Conservation (phyloP, 1,140 invertebrate genomes). For the Brachionus paranguensis region DNA sequence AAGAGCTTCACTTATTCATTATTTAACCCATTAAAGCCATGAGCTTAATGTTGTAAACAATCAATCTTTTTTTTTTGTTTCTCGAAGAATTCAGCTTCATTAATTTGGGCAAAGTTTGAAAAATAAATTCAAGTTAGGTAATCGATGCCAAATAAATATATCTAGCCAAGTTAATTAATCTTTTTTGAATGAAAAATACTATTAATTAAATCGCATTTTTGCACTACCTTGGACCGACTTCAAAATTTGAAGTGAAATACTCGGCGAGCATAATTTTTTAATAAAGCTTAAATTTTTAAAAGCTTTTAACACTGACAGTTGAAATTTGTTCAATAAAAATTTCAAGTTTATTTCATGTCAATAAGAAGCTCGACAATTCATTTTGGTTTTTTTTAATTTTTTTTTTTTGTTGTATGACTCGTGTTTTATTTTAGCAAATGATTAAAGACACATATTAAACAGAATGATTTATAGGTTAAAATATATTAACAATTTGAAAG, state of each 20-base stretch:
- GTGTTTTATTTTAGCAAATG: neutral
- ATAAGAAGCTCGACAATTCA: neutral
- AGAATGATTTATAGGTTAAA: neutral
- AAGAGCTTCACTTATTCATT: too few relatives aligned
- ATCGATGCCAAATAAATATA: neutral
- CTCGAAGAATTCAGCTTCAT: neutral
- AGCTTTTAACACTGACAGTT: neutral
- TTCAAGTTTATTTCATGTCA: neutral
- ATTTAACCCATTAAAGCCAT: too few relatives aligned
- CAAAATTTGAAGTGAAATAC: neutral
- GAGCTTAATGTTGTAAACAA: neutral
- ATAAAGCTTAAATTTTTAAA: neutral
- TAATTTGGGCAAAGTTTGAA: too few relatives aligned
- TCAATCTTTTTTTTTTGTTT: neutral
- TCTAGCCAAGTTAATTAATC: neutral
- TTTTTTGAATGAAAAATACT: neutral
- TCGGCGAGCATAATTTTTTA: neutral
- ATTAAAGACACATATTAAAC: constrained; percentile 1
- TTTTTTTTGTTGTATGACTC: neutral
- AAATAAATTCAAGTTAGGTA: neutral
- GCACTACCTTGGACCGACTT: neutral
- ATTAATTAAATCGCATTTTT: neutral
- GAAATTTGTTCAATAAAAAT: neutral
- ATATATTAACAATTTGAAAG: neutral
- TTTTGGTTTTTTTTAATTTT: neutral